A percentile compares a stretch with the other conserved stretches of the same genome.
These are phyloP conservation scores for Ceyx margarethae DNA, from an alignment of 2,113 vertebrate genomes.

Conservation along the genomic window DNA sequence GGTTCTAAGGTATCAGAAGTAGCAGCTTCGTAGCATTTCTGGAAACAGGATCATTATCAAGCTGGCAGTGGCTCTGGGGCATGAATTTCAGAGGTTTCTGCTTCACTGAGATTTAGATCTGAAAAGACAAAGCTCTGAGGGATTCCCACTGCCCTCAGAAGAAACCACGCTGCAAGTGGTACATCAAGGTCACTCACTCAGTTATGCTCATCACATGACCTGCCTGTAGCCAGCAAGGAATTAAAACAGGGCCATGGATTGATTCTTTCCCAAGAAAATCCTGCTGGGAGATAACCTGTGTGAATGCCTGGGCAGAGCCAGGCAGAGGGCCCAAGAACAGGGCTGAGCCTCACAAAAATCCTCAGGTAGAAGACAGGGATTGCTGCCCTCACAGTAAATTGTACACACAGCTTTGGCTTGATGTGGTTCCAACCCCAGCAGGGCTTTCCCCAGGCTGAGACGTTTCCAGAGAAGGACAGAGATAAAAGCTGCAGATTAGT, in stretches of 20 bases:
- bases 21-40: not conserved
- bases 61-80: not conserved
- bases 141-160: not conserved
- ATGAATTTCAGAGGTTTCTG: constrained; percentile 27
- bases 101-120: not conserved
- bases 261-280: constrained; percentile 10
- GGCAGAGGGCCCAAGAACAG: not conserved
- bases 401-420: not conserved
- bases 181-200: not conserved
- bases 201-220: not conserved
- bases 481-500: constrained; percentile 1
- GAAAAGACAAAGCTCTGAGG: constrained; percentile 20
- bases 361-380: not conserved
- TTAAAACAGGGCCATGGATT: not conserved
- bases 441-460: not conserved
- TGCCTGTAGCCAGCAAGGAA: not conserved
- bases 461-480: not conserved
- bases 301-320: not conserved
- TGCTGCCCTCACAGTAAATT: not conserved
- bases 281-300: not conserved
- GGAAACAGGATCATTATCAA: not conserved
- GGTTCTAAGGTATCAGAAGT: not conserved
- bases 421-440: not conserved
- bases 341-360: not conserved
- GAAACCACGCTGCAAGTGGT: constrained; percentile 1